Base-by-base conservation (phyloP, 1,140 invertebrate species). In the Hesperophylax magnus region DNA sequence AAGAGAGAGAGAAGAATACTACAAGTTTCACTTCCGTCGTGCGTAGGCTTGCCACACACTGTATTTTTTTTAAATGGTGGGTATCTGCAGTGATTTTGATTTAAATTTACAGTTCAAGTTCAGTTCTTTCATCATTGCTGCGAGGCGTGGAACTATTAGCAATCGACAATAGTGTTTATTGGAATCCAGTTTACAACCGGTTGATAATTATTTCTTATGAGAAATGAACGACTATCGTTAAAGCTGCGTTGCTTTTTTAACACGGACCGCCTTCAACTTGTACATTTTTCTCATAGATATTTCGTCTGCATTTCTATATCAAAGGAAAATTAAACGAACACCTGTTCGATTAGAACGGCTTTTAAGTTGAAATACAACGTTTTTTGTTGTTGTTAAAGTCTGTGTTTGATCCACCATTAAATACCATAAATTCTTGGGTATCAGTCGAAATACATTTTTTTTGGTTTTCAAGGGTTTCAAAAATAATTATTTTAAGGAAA, bases 141-240 rank as follows among this genome's bases (percentile, higher is more conserved):
- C 22, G 22, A 31, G 61, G 8, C 22, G 63, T n/a, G 63, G 63
- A 67, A 34, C 27, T 31, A 31, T 67, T 67, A n/a, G 63, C 63
- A 27, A n/a, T 67, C 63, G 63, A 31, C 63, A 27, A 67, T 67
- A 31, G 63, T 34, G 63, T 67, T 31, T 67, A 67, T 67, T 67
- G 63, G 63, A 67, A 67, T 67, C 63, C 63, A 67, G 63, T 34
- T 67, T 34, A 31, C 63, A 67, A 67, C 22, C 63, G 63, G 63
- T 67, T 67, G 63, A 67, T 67, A 67, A 67, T 67, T 15, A 67
- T 67, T 67, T n/a, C 63, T 67, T 27, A 67, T n/a, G 63, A 34
- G 27, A 27, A 31, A 27, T 67, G 63, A 31, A 31, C 22, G 63
- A n/a, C 22, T 31, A 27, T 65, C 61, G 61, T 67, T 67, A 27